Conservation (phyloP, 2,113 vertebrate species). For the Periophthalmus modestus region DNA sequence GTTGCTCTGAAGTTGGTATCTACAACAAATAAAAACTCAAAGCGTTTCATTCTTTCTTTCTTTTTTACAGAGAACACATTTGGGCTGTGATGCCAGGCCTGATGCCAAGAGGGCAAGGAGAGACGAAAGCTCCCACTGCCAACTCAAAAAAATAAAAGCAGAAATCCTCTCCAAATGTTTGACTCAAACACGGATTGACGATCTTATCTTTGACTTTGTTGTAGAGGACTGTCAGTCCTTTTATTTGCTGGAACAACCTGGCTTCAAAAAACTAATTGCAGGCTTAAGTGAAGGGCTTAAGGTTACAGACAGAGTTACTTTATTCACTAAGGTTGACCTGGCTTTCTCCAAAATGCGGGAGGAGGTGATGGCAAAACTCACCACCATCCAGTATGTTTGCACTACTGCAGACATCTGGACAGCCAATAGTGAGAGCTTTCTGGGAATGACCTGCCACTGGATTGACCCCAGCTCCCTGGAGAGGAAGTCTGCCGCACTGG, state of each 20-base stretch:
- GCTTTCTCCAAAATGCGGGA: slow-evolving; percentile 69
- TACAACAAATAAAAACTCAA: slow-evolving; percentile 1
- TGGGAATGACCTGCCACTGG: slow-evolving; percentile 78
- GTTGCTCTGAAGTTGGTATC: slow-evolving; percentile 20
- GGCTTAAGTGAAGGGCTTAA: slow-evolving; percentile 70
- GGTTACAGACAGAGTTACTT: slow-evolving; percentile 67
- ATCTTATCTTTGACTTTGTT: slow-evolving; percentile 72
- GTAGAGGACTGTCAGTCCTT: slow-evolving; percentile 77
- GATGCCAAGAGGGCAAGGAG: slow-evolving; percentile 66
- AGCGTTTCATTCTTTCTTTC: slow-evolving; percentile 8
- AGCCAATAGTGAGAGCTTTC: slow-evolving; percentile 66
- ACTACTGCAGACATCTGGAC: slow-evolving; percentile 76
- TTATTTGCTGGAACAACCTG: slow-evolving; percentile 71
- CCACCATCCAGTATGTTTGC: slow-evolving; percentile 69
- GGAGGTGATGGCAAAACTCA: slow-evolving; percentile 66
- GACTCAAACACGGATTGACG: slow-evolving; percentile 69
- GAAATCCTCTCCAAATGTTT: slow-evolving; percentile 71
- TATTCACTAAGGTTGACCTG: slow-evolving; percentile 70
- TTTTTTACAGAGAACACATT: slow-evolving; percentile 72
- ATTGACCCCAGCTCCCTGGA: slow-evolving; percentile 62
- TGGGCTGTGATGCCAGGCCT: slow-evolving; percentile 65
- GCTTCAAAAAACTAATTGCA: slow-evolving; percentile 69
- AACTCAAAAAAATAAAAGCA: slow-evolving; percentile 66
- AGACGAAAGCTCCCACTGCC: slow-evolving; percentile 62
- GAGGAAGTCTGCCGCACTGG: slow-evolving; percentile 71